Evolutionary conservation across 2,113 vertebrate species (phyloP).

Genomic region (Catharus bicknelli): DNA sequence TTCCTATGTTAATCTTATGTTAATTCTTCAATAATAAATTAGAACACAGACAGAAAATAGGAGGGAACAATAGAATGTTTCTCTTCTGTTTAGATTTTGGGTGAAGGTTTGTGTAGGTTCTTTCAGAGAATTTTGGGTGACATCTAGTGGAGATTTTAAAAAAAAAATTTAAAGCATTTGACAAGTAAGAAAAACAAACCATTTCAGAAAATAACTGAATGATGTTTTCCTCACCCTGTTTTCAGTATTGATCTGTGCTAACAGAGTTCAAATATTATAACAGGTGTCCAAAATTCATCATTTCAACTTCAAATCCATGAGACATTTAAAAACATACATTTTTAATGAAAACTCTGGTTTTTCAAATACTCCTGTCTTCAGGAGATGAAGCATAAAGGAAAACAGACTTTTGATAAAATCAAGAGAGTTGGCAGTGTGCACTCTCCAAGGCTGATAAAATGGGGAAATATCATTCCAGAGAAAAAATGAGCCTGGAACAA

Average conservation of each 20-base stretch:
- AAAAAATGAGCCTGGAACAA: not conserved
- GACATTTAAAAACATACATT: not conserved
- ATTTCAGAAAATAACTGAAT: not conserved
- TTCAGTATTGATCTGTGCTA: not conserved
- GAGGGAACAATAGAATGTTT: constrained; percentile 8
- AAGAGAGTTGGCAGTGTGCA: not conserved
- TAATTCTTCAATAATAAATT: not conserved
- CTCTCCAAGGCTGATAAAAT: not conserved
- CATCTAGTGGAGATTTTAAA: constrained; percentile 66
- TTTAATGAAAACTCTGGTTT: not conserved
- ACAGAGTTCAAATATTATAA: not conserved
- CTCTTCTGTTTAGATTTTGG: not conserved
- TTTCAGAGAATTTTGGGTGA: constrained; percentile 55
- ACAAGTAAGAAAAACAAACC: not conserved
- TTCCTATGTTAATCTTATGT: not conserved
- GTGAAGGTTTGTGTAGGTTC: not conserved
- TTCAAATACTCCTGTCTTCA: not conserved
- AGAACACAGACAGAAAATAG: not conserved
- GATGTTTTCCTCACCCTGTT: not conserved
- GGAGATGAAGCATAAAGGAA: not conserved
- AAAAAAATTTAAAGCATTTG: not conserved
- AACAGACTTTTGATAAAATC: constrained; percentile 1
- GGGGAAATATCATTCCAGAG: not conserved
- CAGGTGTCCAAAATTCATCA: not conserved
- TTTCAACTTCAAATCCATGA: not conserved